Conservation (phyloP, 2,797 vertebrate species). For the Oreortyx pictus region DNA sequence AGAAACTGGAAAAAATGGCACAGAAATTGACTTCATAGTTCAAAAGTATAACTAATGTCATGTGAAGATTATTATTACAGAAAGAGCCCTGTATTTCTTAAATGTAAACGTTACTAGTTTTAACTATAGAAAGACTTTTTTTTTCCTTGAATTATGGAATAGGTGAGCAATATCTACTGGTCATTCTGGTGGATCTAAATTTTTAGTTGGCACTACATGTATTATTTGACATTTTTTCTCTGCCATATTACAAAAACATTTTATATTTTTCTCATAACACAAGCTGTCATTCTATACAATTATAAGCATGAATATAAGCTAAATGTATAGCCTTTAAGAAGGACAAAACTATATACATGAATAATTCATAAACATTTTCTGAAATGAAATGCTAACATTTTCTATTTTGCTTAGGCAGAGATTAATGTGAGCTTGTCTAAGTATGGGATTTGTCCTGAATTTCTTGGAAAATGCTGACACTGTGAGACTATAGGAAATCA, state of each 20-base stretch:
- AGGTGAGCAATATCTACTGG: neutral
- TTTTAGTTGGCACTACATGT: neutral
- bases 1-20: neutral
- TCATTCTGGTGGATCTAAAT: neutral
- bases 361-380: conserved; percentile 10
- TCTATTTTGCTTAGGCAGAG: neutral
- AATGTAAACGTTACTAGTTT: neutral
- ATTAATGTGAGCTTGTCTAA: conserved; percentile 6
- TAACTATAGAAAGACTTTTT: neutral
- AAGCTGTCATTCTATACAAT: neutral
- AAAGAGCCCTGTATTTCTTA: neutral
- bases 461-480: conserved; percentile 19
- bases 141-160: neutral
- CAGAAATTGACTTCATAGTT: neutral
- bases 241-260: neutral
- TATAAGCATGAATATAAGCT: neutral
- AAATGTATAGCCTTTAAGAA: neutral
- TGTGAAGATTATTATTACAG: neutral
- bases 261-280: neutral
- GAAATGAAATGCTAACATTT: neutral
- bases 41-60: neutral
- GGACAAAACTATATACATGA: neutral
- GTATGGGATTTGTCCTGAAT: neutral
- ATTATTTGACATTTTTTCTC: neutral
- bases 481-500: neutral